Base-by-base conservation (phyloP, 2,113 vertebrate genomes). In the Hymenochirus boettgeri region DNA sequence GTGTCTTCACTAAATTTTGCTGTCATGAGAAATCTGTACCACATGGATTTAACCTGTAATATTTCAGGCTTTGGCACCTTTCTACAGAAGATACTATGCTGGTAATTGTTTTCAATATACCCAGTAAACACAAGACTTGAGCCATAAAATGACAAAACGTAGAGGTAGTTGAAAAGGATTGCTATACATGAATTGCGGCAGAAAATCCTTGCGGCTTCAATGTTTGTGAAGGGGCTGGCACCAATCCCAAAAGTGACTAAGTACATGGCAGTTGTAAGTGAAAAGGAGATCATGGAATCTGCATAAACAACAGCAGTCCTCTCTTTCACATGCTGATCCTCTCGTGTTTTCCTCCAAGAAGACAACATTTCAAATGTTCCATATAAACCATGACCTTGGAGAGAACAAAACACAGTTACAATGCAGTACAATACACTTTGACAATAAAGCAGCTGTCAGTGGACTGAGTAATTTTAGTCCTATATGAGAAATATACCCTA, bases 171-270 rank as follows among this genome's bases (percentile, higher is more conserved):
- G 81, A 98, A 92, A 77, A 94, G 79, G 74, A 99, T n/a, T 62
- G 92, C 89, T 71, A 99, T 88, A 76, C 94, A 93, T 74, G 92
- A 95, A 72, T 91, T 93, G 77, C 90, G 92, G 86, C 96, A 98
- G 90, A 99, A 99, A 79, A 98, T 93, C 50, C 95, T 92, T 74
- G 97, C 93, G 19, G 93, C 96, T 86, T 98, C 96, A 85, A 99
- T 96, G 90, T 99, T 99, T 75, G 96, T 98, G 88, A 99, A 96
- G 33, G 96, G 96, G n/a, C 96, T 98, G 79, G 96, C n/a, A 55
- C 94, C 96, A 80, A 99, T 89, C 79, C 96, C 96, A 57, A 99
- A 93, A 62, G 96, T 97, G 84, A 94, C 89, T 83, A 99, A 83
- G 83, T 99, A 97, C 83, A 98, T 91, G 85, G 93, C 88, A 76